A percentile compares a stretch with the other conserved stretches of the same genome.
phyloP scores from a whole-genome alignment of 2,797 vertebrate genomes.

The Poecilia wingei region DNA sequence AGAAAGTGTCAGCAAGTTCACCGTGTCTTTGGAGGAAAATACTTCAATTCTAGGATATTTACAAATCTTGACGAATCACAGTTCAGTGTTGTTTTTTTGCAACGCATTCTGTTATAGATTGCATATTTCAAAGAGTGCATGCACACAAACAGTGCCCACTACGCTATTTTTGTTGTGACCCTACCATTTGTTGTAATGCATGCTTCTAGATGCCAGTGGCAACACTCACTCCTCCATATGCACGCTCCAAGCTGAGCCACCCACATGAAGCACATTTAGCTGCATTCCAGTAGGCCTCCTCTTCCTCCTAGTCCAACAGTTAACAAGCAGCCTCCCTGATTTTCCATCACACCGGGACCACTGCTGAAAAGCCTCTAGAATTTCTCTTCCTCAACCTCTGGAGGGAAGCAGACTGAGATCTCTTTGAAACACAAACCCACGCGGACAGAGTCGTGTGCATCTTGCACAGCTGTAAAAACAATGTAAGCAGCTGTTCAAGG shows the following conservation, averaged over 20 bases:
- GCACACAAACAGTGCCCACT: background rate
- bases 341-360: constrained; percentile 47
- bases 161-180: constrained; percentile 10
- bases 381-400: constrained; percentile 69
- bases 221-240: constrained; percentile 22
- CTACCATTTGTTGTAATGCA: constrained; percentile 10
- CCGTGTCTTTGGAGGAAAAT: constrained; percentile 6
- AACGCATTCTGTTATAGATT: background rate
- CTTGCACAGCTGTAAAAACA: constrained; percentile 61
- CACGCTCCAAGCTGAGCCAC: constrained; percentile 28
- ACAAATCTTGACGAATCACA: constrained; percentile 1
- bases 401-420: constrained; percentile 51
- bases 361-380: constrained; percentile 49
- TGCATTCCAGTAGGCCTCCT: constrained; percentile 33
- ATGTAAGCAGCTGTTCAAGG: constrained; percentile 60
- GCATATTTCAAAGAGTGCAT: background rate
- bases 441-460: constrained; percentile 18
- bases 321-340: constrained; percentile 31
- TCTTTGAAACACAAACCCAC: constrained; percentile 35
- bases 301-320: constrained; percentile 33
- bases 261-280: constrained; percentile 42
- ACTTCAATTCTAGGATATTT: constrained; percentile 9
- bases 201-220: constrained; percentile 3
- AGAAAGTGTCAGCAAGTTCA: constrained; percentile 24
- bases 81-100: background rate